Base-by-base conservation (phyloP, 2,888 invertebrate genomes). In the Pilophorus perplexus region DNA sequence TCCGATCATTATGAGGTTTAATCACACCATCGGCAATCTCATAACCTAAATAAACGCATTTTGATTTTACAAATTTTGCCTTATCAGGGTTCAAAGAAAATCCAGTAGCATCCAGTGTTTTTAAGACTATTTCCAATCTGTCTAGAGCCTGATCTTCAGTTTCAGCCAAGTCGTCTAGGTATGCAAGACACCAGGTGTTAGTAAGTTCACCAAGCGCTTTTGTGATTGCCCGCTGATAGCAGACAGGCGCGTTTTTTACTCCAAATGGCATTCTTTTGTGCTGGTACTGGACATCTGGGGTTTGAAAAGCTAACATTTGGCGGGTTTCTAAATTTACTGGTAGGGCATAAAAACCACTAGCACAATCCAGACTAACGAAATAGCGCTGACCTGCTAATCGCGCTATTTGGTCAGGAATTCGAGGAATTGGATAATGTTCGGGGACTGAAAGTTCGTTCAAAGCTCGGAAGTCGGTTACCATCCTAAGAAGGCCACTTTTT, bases 131-230 rank as follows among this genome's bases (percentile, higher is more conserved):
- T 72, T 72, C 72, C 66, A 71, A 66, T 54, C 33, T 73, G 66
- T 71, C 65, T 1, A 74, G 12, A 40, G 73, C 75, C 18, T 73
- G 71, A 12, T 70, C 50, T 55, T 70, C 65, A 12, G 42, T 64
- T 64, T 18, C 54, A 27, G 1, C 71, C 57, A 16, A 33, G 50
- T 75, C 74, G 42, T 74, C 74, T 65, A 74, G 68, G 67, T 74
- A 74, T 2, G 62, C 50, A 0, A 50, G n/a, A 72, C 2, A 72
- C 70, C 50, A 70, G 2, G 44, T 38, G 12, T 14, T 44, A 2
- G 2, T 20, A 18, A 42, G 20, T 3, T 14, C 16, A 12, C 18
- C 44, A 10, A 44, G 12, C 3, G 72, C 27, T 1, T 46, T 27
- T 2, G 72, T 70, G 0, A 77, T 71, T 64, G 67, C 75, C 14